A percentile compares a stretch with the other conserved stretches of the same genome.
These are phyloP conservation scores for Hirtodrosophila histrioides DNA, from an alignment of 2,888 invertebrate genomes.

Conservation along the genomic window DNA sequence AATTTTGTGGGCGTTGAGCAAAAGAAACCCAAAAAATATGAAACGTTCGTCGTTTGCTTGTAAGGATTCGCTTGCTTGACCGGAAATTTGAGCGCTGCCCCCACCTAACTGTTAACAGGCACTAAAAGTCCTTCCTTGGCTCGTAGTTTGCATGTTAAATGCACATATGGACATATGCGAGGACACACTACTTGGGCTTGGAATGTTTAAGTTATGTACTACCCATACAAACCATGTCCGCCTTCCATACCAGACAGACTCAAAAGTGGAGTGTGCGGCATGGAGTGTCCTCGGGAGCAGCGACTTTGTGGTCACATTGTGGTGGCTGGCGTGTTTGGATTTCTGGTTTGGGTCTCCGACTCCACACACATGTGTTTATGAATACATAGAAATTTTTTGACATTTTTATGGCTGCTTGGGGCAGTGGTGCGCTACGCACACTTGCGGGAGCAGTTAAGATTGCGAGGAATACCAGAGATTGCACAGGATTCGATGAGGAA, in stretches of 20 bases:
- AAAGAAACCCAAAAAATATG: slow-evolving; percentile 58
- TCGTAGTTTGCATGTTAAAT: slow-evolving; percentile 74
- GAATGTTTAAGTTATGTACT: slow-evolving; percentile 67
- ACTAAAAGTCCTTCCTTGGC: slow-evolving; percentile 45
- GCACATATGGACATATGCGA: slow-evolving; percentile 61
- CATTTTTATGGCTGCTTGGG: slow-evolving; percentile 77
- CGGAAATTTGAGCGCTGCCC: slow-evolving; percentile 68
- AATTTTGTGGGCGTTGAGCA: slow-evolving; percentile 75
- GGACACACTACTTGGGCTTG: slow-evolving; percentile 42
- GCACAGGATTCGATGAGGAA: slow-evolving; percentile 28
- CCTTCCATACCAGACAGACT: slow-evolving; percentile 32
- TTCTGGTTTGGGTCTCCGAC: slow-evolving; percentile 43
- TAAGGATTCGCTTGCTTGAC: slow-evolving; percentile 77
- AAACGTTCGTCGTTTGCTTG: slow-evolving; percentile 28
- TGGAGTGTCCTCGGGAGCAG: slow-evolving; percentile 20
- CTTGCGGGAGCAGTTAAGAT: slow-evolving; percentile 41
- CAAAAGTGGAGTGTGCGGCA: slow-evolving; percentile 1
- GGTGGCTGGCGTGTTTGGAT: slow-evolving; percentile 74
- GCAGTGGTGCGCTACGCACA: slow-evolving; percentile 32
- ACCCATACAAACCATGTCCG: slow-evolving; percentile 49
- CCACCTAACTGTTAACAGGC: slow-evolving; percentile 49
- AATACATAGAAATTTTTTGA: slow-evolving; percentile 70
- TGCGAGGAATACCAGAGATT: slow-evolving; percentile 29
- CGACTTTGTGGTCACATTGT: slow-evolving; percentile 67
- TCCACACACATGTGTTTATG: slow-evolving; percentile 67